phyloP scores from a whole-genome alignment of 1,140 invertebrate species.

The Zaprionus davidi region DNA sequence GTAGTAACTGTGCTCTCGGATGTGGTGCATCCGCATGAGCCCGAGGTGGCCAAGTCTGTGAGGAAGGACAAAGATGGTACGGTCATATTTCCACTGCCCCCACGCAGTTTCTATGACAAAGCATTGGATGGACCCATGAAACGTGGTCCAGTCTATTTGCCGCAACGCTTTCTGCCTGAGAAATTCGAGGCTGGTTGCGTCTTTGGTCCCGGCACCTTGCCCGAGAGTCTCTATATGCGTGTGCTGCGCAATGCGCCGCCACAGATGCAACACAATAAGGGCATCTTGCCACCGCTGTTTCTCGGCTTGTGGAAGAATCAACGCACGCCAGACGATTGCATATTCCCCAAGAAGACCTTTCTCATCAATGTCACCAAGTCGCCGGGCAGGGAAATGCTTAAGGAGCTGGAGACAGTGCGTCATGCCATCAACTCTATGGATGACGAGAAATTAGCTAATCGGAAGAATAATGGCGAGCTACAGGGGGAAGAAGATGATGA shows the following conservation, averaged over 20 bases:
- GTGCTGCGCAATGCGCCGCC: neutral
- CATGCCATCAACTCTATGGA: neutral
- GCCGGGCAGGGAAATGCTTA: neutral
- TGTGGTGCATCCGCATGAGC: slow-evolving; percentile 33
- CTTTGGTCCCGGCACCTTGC: slow-evolving; percentile 32
- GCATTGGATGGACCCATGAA: neutral
- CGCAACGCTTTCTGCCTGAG: slow-evolving; percentile 27
- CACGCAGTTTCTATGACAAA: neutral
- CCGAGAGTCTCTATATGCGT: neutral
- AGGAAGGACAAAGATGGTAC: neutral
- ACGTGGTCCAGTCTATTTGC: slow-evolving; percentile 27
- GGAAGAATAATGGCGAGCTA: too few relatives aligned
- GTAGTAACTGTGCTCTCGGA: slow-evolving; percentile 33
- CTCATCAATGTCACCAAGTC: neutral
- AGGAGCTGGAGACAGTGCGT: neutral
- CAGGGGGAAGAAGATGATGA: neutral
- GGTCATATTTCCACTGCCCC: neutral
- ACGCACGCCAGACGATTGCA: neutral
- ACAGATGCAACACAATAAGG: neutral
- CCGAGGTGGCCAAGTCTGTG: neutral
- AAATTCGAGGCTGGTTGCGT: slow-evolving; percentile 44
- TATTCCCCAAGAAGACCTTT: neutral
- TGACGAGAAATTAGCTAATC: too few relatives aligned
- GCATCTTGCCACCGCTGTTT: slow-evolving; percentile 40
- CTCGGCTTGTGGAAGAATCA: slow-evolving; percentile 28